phyloP scores from a whole-genome alignment of 2,888 invertebrate genomes.

The Nymphalis polychloros region DNA sequence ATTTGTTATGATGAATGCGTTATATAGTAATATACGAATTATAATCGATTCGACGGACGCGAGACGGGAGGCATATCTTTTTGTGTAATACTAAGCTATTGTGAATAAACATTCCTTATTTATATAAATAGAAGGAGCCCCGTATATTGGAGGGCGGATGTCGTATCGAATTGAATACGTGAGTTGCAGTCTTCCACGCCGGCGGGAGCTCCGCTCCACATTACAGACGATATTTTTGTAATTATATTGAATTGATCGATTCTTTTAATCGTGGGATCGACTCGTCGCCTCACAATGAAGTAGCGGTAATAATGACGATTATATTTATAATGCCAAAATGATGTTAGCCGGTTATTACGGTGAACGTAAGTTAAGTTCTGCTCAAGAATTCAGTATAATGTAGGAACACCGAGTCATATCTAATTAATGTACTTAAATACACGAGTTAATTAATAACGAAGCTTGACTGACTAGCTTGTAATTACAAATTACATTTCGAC shows the following conservation, averaged over 20 bases:
- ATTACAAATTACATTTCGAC: slow-evolving; percentile 34
- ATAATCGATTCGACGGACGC: not conserved
- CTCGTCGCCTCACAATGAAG: not conserved
- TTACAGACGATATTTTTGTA: slow-evolving; percentile 23
- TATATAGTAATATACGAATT: not conserved
- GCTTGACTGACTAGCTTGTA: slow-evolving; percentile 26
- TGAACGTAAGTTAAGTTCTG: slow-evolving; percentile 39
- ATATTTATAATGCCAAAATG: slow-evolving; percentile 31
- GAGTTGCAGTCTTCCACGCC: slow-evolving; percentile 9
- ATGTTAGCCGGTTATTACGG: slow-evolving; percentile 8
- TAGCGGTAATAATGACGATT: slow-evolving; percentile 2
- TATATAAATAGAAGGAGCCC: not conserved
- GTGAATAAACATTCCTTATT: slow-evolving; percentile 9
- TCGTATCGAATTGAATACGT: not conserved
- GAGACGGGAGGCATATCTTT: not conserved
- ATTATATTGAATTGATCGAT: slow-evolving; percentile 13
- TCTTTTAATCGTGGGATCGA: slow-evolving; percentile 3
- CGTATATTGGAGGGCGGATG: not conserved
- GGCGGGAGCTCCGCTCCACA: not conserved
- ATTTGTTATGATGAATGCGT: not conserved
- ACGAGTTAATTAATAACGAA: slow-evolving; percentile 17
- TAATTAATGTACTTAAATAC: slow-evolving; percentile 36
- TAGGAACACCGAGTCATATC: slow-evolving; percentile 47
- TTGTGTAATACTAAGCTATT: not conserved
- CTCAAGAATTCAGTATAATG: slow-evolving; percentile 46